Percentiles rank a stretch among this genome's conserved stretches.
These are phyloP conservation scores for Podotricha telesiphe DNA, from an alignment of 2,888 invertebrate genomes.

Conservation along the genomic window DNA sequence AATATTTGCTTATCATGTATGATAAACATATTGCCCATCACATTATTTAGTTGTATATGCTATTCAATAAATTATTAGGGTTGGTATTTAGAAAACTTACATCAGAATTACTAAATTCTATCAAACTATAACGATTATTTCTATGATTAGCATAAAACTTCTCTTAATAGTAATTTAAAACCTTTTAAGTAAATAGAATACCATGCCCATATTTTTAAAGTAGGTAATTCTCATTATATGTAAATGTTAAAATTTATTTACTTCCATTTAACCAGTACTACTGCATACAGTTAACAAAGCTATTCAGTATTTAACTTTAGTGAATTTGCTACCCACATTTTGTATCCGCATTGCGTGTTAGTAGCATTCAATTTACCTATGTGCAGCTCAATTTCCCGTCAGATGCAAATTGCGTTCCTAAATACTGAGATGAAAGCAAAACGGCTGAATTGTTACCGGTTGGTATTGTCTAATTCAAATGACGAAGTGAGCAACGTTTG, in stretches of 20 bases:
- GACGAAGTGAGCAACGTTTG: conserved; percentile 14
- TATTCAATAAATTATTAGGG: no score
- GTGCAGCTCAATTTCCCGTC: conserved; percentile 31
- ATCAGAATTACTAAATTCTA: no score
- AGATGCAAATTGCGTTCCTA: conserved; percentile 34
- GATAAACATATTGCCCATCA: no score
- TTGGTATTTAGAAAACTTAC: no score
- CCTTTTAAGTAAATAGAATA: no score
- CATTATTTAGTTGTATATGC: no score
- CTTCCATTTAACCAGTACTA: not conserved
- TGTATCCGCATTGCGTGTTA: conserved; percentile 32
- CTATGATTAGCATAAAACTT: no score
- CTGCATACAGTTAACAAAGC: conserved; percentile 11
- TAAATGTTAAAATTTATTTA: not conserved
- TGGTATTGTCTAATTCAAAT: conserved; percentile 20
- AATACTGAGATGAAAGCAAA: conserved; percentile 29
- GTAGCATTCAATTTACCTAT: conserved; percentile 31
- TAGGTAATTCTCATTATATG: not conserved
- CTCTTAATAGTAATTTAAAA: no score
- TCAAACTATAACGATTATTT: no score
- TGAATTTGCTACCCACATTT: conserved; percentile 34
- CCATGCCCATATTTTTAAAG: not conserved
- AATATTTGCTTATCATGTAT: no score
- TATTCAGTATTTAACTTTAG: conserved; percentile 26
- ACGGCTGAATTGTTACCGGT: conserved; percentile 24